Percentiles rank a stretch among this genome's conserved stretches.
Evolutionary conservation across 1,140 invertebrate species (phyloP).

Genomic region (Xylocopa sonorina): DNA sequence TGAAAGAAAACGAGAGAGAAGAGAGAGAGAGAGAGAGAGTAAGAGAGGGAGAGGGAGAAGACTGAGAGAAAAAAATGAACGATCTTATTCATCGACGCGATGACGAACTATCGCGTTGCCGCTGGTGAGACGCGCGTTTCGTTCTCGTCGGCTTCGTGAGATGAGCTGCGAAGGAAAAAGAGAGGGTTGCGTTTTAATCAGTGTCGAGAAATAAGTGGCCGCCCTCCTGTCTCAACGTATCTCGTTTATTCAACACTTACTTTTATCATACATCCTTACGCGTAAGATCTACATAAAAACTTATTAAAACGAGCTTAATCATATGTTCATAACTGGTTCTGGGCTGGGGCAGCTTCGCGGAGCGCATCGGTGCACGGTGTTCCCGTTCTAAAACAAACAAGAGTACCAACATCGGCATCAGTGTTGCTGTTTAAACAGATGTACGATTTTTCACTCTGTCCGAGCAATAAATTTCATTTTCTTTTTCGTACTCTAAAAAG

Average conservation of each 20-base stretch:
- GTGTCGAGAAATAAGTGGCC: not conserved
- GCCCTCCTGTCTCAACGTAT: constrained; percentile 70
- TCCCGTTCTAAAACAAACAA: constrained; percentile 73
- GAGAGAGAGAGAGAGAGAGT: too few relatives aligned
- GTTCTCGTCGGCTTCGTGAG: too few relatives aligned
- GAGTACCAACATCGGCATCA: constrained; percentile 32
- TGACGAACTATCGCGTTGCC: not conserved
- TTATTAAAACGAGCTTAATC: constrained; percentile 80
- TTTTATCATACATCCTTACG: constrained; percentile 76
- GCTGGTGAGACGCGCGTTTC: not conserved
- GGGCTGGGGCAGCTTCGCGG: constrained; percentile 70
- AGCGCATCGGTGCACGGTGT: constrained; percentile 60
- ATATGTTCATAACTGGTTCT: constrained; percentile 76
- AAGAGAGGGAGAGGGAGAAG: too few relatives aligned
- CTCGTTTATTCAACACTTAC: constrained; percentile 78
- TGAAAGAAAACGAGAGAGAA: not conserved
- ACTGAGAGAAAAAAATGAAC: too few relatives aligned
- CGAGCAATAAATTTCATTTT: too few relatives aligned
- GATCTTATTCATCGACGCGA: not conserved
- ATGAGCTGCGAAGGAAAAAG: not conserved
- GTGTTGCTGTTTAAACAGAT: not conserved
- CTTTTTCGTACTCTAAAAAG: not conserved
- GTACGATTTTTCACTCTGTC: not conserved
- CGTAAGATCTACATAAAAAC: constrained; percentile 80
- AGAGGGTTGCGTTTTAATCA: too few relatives aligned